Evolutionary conservation across 2,113 vertebrate species (phyloP).

Genomic region (Turdus rufiventris): DNA sequence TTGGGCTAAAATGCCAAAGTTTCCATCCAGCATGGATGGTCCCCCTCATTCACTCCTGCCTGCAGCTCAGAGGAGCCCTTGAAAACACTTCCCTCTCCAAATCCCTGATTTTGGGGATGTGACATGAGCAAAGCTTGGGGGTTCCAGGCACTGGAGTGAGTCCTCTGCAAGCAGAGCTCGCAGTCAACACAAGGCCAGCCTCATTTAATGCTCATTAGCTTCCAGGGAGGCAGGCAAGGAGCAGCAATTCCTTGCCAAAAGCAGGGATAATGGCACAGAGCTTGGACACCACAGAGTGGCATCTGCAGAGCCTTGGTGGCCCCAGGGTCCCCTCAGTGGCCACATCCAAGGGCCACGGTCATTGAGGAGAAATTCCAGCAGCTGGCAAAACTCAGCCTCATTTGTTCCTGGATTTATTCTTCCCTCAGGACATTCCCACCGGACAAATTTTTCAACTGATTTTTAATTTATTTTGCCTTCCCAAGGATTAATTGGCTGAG

Average conservation of each 20-base stretch:
- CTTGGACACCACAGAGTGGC: fast-evolving
- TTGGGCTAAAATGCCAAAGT: background rate
- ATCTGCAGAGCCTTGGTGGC: background rate
- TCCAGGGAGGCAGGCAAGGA: background rate
- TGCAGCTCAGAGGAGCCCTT: background rate
- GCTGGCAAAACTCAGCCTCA: background rate
- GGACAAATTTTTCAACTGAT: background rate
- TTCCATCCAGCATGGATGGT: background rate
- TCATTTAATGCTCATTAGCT: background rate
- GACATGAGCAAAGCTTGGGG: fast-evolving
- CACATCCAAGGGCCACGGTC: fast-evolving
- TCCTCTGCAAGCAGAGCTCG: background rate
- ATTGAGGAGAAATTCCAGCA: background rate
- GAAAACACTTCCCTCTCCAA: background rate
- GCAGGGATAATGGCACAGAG: background rate
- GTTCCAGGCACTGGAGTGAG: background rate
- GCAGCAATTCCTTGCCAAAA: background rate
- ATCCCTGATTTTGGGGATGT: fast-evolving
- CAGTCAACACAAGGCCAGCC: background rate
- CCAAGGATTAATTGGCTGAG: background rate
- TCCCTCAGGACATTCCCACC: background rate
- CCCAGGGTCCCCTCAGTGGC: background rate
- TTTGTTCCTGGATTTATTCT: background rate
- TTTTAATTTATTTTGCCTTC: background rate
- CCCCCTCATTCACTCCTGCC: background rate